Evolutionary conservation across 1,140 invertebrate species (phyloP).

Genomic region (Diuraphis noxia): DNA sequence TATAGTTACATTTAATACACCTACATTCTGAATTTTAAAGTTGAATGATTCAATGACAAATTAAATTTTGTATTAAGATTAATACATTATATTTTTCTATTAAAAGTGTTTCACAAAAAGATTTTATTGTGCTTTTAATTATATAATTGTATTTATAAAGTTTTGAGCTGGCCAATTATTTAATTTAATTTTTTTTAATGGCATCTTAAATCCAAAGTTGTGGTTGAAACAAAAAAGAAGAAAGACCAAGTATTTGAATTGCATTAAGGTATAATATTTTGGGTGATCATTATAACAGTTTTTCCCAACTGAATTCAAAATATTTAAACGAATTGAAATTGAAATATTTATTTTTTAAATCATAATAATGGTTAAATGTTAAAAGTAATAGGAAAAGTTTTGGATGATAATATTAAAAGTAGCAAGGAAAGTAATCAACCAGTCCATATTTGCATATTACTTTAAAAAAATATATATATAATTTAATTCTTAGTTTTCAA

Average conservation of each 20-base stretch:
- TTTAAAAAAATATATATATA: not conserved
- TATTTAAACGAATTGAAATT: not conserved
- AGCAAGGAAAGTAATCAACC: not conserved
- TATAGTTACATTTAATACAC: too few relatives aligned
- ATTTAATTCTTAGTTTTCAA: not conserved
- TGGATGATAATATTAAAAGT: constrained; percentile 17
- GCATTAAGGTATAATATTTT: not conserved
- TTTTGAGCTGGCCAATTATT: not conserved
- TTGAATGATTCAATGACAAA: too few relatives aligned
- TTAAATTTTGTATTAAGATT: too few relatives aligned
- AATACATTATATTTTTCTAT: too few relatives aligned
- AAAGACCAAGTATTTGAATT: not conserved
- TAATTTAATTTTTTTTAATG: not conserved
- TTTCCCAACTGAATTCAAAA: not conserved
- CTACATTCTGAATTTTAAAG: too few relatives aligned
- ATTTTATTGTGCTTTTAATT: not conserved
- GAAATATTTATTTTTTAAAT: not conserved
- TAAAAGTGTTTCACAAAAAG: not conserved
- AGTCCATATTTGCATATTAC: not conserved
- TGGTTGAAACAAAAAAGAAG: not conserved
- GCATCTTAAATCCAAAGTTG: not conserved
- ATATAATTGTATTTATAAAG: not conserved
- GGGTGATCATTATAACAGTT: not conserved
- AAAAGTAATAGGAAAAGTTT: constrained; percentile 40
- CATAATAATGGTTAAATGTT: constrained; percentile 11